Evolutionary conservation across 1,140 invertebrate species (phyloP), one percentile per base, ranked within the genome.

Genomic region (Apis mellifera): DNA sequence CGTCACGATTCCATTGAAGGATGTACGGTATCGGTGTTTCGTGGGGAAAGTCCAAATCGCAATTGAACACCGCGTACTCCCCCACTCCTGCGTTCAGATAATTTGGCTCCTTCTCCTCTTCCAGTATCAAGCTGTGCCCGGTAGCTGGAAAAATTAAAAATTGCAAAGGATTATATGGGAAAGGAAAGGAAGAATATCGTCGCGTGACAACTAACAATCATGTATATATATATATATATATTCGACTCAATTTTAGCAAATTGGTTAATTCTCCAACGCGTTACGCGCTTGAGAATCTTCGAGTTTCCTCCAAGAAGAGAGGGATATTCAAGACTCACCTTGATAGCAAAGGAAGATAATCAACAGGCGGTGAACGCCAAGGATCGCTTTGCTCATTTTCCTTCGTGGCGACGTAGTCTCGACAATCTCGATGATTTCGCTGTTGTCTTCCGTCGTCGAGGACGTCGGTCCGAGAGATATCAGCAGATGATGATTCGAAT

Each of bases 1-100:
- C 98, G 90, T 97, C 96, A 94, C 98, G 98, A 92, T 97, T 97
- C 98, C 98, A 99, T 91, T 97, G 96, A 52, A 99, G 95, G 85
- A 97, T 96, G 92, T 99, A 98, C 21, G 98, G 97, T 89, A 98
- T 98, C 80, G 96, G 96, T 86, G 97, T 96, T 85, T 96, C 96
- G 89, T 98, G 97, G 17, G 98, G 98, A 93, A 98, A 98, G 92
- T 98, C 97, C 84, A 99, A 96, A 90, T 97, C 96, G 94, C 98
- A 99, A 95, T 98, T 97, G 93, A 99, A 97, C 79, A 98, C 96
- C 64, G 97, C 97, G 91, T 96, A 96, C 82, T 98, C 97, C 66
- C 98, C 98, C 54, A 98, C 96, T 82, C 96, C 96, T 85, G 97
- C 97, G 70, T 96, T 97, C 87, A 98, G 95, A 90, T 95, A 96